Conservation (phyloP, 2,888 invertebrate species). For the Drosophila mulleri region DNA sequence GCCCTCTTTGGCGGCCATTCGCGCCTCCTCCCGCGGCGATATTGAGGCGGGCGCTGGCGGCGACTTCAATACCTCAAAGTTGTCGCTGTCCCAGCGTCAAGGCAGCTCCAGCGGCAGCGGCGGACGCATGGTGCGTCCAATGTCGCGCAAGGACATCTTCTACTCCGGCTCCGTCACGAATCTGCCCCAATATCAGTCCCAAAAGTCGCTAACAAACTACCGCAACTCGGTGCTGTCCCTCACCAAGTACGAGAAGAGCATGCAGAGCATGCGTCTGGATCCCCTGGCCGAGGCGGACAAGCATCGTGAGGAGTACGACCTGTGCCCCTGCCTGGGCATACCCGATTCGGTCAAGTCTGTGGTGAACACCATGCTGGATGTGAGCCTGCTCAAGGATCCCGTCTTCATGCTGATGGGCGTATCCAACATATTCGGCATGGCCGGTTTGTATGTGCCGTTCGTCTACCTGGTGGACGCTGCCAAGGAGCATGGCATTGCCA, state of each 20-base stretch:
- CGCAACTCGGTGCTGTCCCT: slow-evolving; percentile 96
- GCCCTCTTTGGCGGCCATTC: slow-evolving; percentile 93
- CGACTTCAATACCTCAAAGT: slow-evolving; percentile 89
- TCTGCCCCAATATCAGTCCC: slow-evolving; percentile 96
- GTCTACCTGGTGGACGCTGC: slow-evolving; percentile 96
- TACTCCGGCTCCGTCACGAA: slow-evolving; percentile 98
- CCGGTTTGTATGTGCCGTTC: slow-evolving; percentile 98
- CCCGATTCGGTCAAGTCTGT: slow-evolving; percentile 93
- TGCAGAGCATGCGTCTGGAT: slow-evolving; percentile 87
- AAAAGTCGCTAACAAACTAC: slow-evolving; percentile 95
- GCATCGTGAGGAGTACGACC: slow-evolving; percentile 88
- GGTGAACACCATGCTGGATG: slow-evolving; percentile 95
- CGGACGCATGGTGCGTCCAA: slow-evolving; percentile 92
- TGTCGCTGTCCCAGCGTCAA: slow-evolving; percentile 86
- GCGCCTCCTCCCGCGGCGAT: slow-evolving; percentile 91
- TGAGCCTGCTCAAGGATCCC: slow-evolving; percentile 94
- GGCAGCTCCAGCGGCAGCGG: slow-evolving; percentile 73
- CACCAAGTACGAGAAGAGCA: slow-evolving; percentile 89
- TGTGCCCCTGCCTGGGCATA: slow-evolving; percentile 92
- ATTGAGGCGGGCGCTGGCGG: slow-evolving; percentile 91
- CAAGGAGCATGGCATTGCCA: slow-evolving; percentile 89
- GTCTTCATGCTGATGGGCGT: slow-evolving; percentile 96
- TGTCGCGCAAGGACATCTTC: slow-evolving; percentile 98
- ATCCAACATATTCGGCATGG: slow-evolving; percentile 98
- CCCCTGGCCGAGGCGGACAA: slow-evolving; percentile 85